phyloP scores from a whole-genome alignment of 2,888 invertebrate genomes.

The Diarsia rubi region DNA sequence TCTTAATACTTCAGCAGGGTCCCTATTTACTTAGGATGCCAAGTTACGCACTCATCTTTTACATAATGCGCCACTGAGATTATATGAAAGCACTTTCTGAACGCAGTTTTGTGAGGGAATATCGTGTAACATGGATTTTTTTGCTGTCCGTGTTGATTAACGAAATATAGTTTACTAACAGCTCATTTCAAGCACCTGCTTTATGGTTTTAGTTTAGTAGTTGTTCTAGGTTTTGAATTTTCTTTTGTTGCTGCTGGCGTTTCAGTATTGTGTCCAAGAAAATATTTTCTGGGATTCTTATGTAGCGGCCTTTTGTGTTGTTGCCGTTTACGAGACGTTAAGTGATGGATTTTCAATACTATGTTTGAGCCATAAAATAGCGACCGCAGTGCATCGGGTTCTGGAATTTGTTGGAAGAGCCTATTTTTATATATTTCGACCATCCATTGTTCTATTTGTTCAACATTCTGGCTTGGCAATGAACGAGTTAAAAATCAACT shows the following conservation, averaged over 20 bases:
- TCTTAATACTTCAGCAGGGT: slow-evolving; percentile 71
- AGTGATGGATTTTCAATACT: too few species aligned
- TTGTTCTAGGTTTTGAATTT: slow-evolving; percentile 13
- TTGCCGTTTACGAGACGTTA: too few species aligned
- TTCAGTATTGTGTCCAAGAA: background rate
- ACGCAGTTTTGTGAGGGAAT: slow-evolving; percentile 28
- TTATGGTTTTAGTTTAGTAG: slow-evolving; percentile 1
- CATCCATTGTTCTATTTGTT: too few species aligned
- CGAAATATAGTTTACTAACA: slow-evolving; percentile 11
- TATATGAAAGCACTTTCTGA: slow-evolving; percentile 46
- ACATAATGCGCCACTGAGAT: slow-evolving; percentile 60
- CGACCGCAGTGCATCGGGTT: too few species aligned
- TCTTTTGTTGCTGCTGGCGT: background rate
- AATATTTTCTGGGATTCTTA: background rate
- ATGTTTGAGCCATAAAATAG: too few species aligned
- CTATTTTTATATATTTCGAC: too few species aligned
- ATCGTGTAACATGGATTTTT: slow-evolving; percentile 36
- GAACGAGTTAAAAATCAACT: background rate
- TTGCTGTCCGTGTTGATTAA: slow-evolving; percentile 45
- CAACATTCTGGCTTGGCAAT: too few species aligned
- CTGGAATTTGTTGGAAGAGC: too few species aligned
- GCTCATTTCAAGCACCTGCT: slow-evolving; percentile 17
- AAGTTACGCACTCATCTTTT: slow-evolving; percentile 65
- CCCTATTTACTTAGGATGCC: slow-evolving; percentile 77
- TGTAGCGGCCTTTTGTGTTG: background rate